These are phyloP conservation scores for Atractosteus spatula DNA, from an alignment of 2,113 vertebrate genomes.

Conservation along the genomic window DNA sequence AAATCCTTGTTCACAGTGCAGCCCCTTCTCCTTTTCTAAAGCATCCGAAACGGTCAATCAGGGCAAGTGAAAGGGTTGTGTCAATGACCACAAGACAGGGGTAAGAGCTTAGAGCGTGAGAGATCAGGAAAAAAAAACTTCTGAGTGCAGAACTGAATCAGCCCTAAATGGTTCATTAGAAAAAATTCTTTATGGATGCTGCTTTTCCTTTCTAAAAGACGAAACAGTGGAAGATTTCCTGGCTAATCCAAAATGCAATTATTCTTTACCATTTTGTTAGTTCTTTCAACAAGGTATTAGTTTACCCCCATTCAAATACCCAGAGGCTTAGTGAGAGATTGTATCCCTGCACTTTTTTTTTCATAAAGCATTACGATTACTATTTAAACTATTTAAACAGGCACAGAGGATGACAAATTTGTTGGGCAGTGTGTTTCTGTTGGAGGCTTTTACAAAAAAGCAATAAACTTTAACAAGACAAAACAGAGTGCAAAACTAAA, in stretches of 20 bases:
- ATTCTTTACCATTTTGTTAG: background rate
- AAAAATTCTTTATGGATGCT: background rate
- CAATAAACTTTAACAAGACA: too few species aligned
- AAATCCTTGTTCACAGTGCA: conserved; percentile 60
- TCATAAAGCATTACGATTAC: too few species aligned
- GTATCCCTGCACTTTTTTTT: too few species aligned
- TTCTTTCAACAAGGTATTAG: background rate
- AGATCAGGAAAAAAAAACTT: conserved; percentile 39
- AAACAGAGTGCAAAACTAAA: too few species aligned
- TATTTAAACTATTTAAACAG: too few species aligned
- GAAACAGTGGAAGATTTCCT: too few species aligned
- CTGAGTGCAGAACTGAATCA: background rate
- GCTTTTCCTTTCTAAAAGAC: too few species aligned
- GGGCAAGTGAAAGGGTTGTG: conserved; percentile 47
- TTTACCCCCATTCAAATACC: background rate
- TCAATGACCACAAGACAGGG: conserved; percentile 54
- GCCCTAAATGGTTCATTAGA: background rate
- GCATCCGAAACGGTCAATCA: conserved; percentile 55
- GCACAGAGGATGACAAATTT: too few species aligned
- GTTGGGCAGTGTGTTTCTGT: too few species aligned
- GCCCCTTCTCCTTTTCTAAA: conserved; percentile 54
- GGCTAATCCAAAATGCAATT: background rate
- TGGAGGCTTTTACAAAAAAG: too few species aligned
- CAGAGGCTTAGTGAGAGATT: background rate
- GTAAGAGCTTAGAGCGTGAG: conserved; percentile 55